Evolutionary conservation across 2,797 vertebrate genomes (phyloP), one percentile per base, ranked within the genome.

Genomic region (Pseudochirops corinnae): DNA sequence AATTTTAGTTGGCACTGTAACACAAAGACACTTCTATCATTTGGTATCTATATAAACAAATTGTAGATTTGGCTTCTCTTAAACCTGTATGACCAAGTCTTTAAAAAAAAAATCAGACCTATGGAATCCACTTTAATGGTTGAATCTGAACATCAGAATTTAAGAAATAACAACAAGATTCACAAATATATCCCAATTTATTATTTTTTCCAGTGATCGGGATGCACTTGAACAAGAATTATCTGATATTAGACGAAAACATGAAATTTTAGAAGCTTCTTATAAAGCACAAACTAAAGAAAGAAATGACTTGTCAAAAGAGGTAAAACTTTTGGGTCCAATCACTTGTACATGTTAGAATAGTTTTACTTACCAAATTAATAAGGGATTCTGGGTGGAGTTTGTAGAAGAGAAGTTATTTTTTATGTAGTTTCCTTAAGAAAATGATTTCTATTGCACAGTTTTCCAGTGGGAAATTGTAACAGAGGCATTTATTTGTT

Each of bases 201-300:
- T 56, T 56, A 52, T 95, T 97, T 98, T 98, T 98, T 91, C 94
- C 93, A 99, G 99, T 94, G 99, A 99, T 74, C 99, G 99, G 16
- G 99, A 99, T 98, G 90, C 97, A 90, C 98, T 99, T 97, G 99
- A 99, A 98, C 98, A 98, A 28, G 99, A 99, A 90, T 96, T 99
- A 55, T 99, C 98, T 97, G 99, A 99, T 91, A 96, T 99, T 92
- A 99, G 98, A 96, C 99, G 99, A 98, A 99, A 98, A 96, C 98
- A 99, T 60, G 99, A 99, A 98, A 98, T 99, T 33, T 96, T 99
- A 24, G 99, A 99, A 92, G 93, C 99, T 52, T 98, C 99, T 93
- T 99, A 99, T 91, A 98, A 98, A 92, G 97, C 99, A 90, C 98
- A 99, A 98, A 98, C 98, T 96, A 99, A 99, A 98, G 99, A 99